Base-by-base conservation (phyloP, 1,140 invertebrate genomes). In the Tribolium castaneum region DNA sequence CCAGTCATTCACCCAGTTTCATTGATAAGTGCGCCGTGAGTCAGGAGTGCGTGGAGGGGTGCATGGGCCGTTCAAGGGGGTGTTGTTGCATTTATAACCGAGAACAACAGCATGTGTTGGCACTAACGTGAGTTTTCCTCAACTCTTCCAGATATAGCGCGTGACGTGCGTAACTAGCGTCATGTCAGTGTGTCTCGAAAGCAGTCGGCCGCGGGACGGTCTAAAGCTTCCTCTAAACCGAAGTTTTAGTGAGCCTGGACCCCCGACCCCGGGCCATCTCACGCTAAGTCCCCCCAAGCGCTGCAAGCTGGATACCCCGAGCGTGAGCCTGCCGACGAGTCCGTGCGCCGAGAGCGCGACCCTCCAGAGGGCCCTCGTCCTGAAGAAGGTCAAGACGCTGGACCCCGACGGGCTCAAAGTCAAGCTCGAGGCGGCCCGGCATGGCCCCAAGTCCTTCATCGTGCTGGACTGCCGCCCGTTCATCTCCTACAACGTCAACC, bases 381-480 rank as follows among this genome's bases (percentile, higher is more conserved):
- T 87, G 10, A 85, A 84, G 22, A 86, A 84, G 72, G 85, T 87
- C 7, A 83, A 80, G 51, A 85, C 82, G 4, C 71, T 86, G 30
- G 84, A 86, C 51, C 76, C 86, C 45, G 83, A 88, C 77, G 84
- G 81, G 34, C 83, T 87, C 56, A 84, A 84, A 14, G 56, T 78
- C 5, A 87, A 86, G 78, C 80, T 87, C 50, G 84, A 87, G 49
- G 80, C 78, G 12, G 54, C 50, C 70, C 84, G 81, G 49, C 59
- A 80, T 9, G 83, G 81, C 0, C 59, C 82, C 1, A 80, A 81
- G 14, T 81, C 81, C 19, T 88, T 91, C 50, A 86, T 94, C 1
- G 80, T 94, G 0, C 82, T 95, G 14, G 94, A 95, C 83, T 93
- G 93, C 83, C 89, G 94, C 25, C 90, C 93, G 0, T 94, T 94